These are phyloP conservation scores for Drosophila littoralis DNA, from an alignment of 1,140 invertebrate genomes.

Conservation along the genomic window DNA sequence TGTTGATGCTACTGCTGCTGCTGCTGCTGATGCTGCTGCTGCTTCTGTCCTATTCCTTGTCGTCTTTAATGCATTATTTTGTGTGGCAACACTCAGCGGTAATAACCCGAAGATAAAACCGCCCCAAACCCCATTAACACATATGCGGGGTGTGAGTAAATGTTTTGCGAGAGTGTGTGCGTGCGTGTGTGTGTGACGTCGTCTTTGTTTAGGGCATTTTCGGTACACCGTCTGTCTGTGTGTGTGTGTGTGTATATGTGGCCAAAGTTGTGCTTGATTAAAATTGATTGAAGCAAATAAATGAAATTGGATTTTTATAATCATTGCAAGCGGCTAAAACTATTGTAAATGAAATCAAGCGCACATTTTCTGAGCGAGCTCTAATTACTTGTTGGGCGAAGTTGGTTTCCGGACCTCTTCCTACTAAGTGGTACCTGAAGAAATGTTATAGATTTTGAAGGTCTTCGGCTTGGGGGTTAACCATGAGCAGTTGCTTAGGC, in stretches of 20 bases:
- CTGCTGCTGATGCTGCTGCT: constrained; percentile 18
- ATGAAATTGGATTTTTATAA: constrained; percentile 74
- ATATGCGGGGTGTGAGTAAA: constrained; percentile 3
- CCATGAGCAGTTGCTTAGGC: too few relatives aligned
- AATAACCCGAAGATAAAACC: constrained; percentile 78
- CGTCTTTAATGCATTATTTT: constrained; percentile 81
- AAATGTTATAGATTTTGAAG: too few relatives aligned
- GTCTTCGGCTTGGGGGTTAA: too few relatives aligned
- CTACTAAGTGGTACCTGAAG: too few relatives aligned
- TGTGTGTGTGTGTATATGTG: constrained; percentile 31
- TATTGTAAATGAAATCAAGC: constrained; percentile 46
- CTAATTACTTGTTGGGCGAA: constrained; percentile 48
- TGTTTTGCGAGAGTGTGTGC: constrained; percentile 21
- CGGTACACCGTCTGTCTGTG: constrained; percentile 13
- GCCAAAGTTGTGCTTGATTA: constrained; percentile 61
- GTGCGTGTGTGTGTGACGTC: constrained; percentile 26
- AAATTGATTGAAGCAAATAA: constrained; percentile 82
- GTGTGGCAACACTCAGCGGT: constrained; percentile 82
- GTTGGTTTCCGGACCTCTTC: neutral
- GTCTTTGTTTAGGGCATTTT: constrained; percentile 38
- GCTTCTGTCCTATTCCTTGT: constrained; percentile 49
- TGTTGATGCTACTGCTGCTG: constrained; percentile 56
- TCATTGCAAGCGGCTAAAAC: constrained; percentile 38
- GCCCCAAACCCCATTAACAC: constrained; percentile 12
- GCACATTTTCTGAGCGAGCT: constrained; percentile 35